Percentiles rank a stretch among this genome's conserved stretches.
Evolutionary conservation across 2,113 vertebrate genomes (phyloP).

Genomic region (Gasterosteus nipponicus): DNA sequence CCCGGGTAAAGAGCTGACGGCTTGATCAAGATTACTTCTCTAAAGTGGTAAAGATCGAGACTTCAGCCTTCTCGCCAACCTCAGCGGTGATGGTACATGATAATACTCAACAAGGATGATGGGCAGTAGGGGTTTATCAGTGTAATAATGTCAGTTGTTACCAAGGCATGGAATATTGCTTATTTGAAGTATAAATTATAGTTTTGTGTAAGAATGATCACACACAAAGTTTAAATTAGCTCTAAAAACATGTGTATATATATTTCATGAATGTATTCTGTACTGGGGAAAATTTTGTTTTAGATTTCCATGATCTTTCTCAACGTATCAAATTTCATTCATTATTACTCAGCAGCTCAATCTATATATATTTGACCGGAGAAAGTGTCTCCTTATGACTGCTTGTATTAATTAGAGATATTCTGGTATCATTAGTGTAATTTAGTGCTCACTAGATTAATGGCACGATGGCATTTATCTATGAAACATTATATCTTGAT

Average conservation of each 20-base stretch:
- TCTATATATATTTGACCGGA: slow-evolving; percentile 70
- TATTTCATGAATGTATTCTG: slow-evolving; percentile 8
- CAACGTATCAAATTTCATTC: slow-evolving; percentile 56
- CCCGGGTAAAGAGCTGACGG: slow-evolving; percentile 73
- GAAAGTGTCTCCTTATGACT: slow-evolving; percentile 76
- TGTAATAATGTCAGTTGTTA: slow-evolving; percentile 3
- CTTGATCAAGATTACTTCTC: slow-evolving; percentile 72
- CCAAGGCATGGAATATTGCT: not conserved
- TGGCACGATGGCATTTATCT: slow-evolving; percentile 82
- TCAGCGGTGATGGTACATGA: slow-evolving; percentile 24
- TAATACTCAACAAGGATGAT: slow-evolving; percentile 31
- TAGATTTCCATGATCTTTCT: slow-evolving; percentile 64
- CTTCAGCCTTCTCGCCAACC: slow-evolving; percentile 39
- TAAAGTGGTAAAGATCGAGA: slow-evolving; percentile 66
- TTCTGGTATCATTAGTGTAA: slow-evolving; percentile 83
- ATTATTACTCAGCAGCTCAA: slow-evolving; percentile 55
- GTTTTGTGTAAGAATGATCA: slow-evolving; percentile 2
- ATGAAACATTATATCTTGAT: slow-evolving; percentile 84
- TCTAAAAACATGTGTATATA: slow-evolving; percentile 6
- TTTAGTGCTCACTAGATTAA: slow-evolving; percentile 81
- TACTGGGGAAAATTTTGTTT: slow-evolving; percentile 39
- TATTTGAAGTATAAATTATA: not conserved
- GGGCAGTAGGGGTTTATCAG: not conserved
- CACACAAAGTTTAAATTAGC: slow-evolving; percentile 6
- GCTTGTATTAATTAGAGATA: slow-evolving; percentile 82